phyloP scores from a whole-genome alignment of 1,140 invertebrate genomes.

The Euschistus heros region DNA sequence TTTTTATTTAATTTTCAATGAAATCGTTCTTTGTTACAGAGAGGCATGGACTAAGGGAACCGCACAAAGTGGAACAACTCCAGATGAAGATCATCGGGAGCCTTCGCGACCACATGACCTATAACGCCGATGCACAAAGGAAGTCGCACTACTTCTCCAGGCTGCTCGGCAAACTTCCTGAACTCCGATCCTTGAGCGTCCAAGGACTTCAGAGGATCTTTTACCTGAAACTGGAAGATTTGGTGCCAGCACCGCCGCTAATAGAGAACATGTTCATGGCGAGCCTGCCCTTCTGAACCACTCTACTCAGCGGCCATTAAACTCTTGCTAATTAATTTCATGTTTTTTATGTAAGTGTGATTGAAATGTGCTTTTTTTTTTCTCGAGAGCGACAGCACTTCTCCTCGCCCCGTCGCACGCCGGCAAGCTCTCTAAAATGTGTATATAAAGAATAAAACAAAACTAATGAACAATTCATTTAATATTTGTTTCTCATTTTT shows the following conservation, averaged over 20 bases:
- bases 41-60: constrained; percentile 82
- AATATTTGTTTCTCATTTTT: too few relatives aligned
- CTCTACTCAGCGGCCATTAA: background rate
- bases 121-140: constrained; percentile 78
- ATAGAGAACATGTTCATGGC: constrained; percentile 92
- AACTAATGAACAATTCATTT: too few relatives aligned
- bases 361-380: background rate
- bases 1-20: background rate
- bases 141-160: constrained; percentile 86
- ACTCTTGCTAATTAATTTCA: background rate
- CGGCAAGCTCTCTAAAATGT: too few relatives aligned
- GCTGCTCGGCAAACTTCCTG: constrained; percentile 79
- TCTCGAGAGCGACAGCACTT: background rate
- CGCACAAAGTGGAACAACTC: constrained; percentile 80
- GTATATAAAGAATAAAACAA: too few relatives aligned
- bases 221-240: constrained; percentile 84
- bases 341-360: background rate
- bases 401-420: background rate
- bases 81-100: constrained; percentile 93
- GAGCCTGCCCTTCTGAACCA: constrained; percentile 71
- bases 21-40: constrained; percentile 48
- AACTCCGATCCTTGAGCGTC: constrained; percentile 79
- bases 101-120: constrained; percentile 86
- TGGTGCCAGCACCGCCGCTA: constrained; percentile 79
- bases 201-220: constrained; percentile 90